Evolutionary conservation across 2,797 vertebrate genomes (phyloP).

Genomic region (Ciconia nigra): DNA sequence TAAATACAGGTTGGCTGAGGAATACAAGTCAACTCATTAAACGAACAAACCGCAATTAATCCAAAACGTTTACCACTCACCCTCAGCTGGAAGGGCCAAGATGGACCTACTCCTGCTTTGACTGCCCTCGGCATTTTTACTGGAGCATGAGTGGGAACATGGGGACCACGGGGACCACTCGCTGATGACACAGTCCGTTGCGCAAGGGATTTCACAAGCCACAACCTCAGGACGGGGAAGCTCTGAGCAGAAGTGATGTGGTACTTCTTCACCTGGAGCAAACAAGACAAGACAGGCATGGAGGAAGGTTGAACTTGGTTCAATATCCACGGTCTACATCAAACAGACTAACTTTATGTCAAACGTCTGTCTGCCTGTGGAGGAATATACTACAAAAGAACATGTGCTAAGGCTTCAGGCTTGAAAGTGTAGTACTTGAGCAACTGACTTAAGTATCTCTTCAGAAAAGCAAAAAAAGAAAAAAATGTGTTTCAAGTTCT

Average conservation of each 20-base stretch:
- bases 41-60: not conserved
- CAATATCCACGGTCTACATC: not conserved
- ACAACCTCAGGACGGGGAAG: slow-evolving; percentile 68
- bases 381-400: not conserved
- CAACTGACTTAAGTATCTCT: not conserved
- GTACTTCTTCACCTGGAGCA: slow-evolving; percentile 80
- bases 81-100: slow-evolving; percentile 88
- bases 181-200: slow-evolving; percentile 85
- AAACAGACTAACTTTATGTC: not conserved
- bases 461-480: not conserved
- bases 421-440: not conserved
- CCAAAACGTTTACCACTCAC: slow-evolving; percentile 66
- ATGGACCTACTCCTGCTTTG: slow-evolving; percentile 87
- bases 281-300: not conserved
- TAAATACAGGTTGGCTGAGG: not conserved
- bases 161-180: slow-evolving; percentile 89
- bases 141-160: slow-evolving; percentile 90
- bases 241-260: slow-evolving; percentile 76
- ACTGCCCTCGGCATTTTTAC: slow-evolving; percentile 84
- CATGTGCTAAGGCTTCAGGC: not conserved
- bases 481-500: not conserved
- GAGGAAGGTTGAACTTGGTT: not conserved
- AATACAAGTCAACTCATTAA: not conserved
- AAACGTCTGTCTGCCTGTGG: fast-evolving
- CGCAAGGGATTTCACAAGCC: slow-evolving; percentile 85